phyloP scores from a whole-genome alignment of 2,113 vertebrate genomes.

The Calyptommatus sinebrachiatus region DNA sequence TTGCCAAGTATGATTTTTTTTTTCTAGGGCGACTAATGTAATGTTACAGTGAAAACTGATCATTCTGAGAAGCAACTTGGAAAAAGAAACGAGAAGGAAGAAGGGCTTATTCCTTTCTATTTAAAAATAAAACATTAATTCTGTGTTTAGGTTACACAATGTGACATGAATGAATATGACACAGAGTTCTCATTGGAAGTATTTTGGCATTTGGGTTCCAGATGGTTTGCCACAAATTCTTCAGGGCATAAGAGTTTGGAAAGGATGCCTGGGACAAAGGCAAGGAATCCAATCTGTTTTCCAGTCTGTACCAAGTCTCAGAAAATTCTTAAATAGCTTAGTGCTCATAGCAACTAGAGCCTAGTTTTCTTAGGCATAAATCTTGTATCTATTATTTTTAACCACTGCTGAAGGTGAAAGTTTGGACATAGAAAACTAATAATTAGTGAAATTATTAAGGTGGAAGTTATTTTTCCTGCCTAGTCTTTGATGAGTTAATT shows the following conservation, averaged over 20 bases:
- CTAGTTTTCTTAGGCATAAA: neutral
- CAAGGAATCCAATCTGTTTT: conserved; percentile 18
- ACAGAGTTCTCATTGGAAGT: neutral
- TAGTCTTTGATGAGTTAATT: neutral
- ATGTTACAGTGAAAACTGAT: neutral
- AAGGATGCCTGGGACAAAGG: conserved; percentile 29
- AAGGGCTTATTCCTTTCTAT: neutral
- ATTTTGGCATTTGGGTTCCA: conserved; percentile 29
- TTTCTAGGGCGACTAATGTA: neutral
- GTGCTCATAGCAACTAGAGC: neutral
- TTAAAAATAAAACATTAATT: conserved; percentile 20
- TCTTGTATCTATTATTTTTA: neutral
- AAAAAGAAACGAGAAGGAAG: neutral
- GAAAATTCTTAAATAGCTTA: conserved; percentile 1
- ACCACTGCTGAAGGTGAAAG: neutral
- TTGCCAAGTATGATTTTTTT: no score
- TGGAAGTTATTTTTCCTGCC: neutral
- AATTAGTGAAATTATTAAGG: neutral
- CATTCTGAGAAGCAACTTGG: neutral
- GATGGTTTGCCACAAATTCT: conserved; percentile 32
- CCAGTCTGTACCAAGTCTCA: conserved; percentile 2
- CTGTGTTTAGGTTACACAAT: neutral
- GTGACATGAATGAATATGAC: neutral
- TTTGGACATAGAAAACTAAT: neutral
- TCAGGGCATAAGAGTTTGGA: neutral